A percentile compares a stretch with the other conserved stretches of the same genome.
Evolutionary conservation across 2,888 invertebrate species (phyloP).

Genomic region (Ormyrus labotus): DNA sequence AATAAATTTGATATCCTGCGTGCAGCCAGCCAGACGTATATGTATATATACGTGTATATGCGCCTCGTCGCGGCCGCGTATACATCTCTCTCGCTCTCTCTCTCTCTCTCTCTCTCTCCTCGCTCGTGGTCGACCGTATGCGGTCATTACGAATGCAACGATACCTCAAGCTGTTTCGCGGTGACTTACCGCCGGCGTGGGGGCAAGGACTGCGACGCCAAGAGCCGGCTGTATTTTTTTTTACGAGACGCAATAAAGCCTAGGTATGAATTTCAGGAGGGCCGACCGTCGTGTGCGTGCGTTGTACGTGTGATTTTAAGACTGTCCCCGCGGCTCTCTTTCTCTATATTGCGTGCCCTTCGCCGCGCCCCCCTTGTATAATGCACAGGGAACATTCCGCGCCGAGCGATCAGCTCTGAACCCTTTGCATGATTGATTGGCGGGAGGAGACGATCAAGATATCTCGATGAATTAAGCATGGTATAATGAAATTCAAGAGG

Average conservation of each 20-base stretch:
- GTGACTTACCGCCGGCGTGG: conserved; percentile 50
- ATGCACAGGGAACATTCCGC: background rate
- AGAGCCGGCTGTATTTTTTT: conserved; percentile 50
- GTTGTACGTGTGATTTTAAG: conserved; percentile 43
- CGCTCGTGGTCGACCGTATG: background rate
- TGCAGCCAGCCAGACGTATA: conserved; percentile 11
- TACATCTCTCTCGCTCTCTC: background rate
- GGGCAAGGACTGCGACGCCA: conserved; percentile 24
- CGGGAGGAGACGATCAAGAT: no score
- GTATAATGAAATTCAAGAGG: no score
- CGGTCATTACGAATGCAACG: conserved; percentile 54
- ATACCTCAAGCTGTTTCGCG: conserved; percentile 57
- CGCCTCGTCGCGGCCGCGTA: background rate
- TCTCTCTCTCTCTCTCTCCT: background rate
- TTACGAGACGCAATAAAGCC: conserved; percentile 56
- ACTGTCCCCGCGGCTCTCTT: conserved; percentile 8
- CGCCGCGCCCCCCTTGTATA: background rate
- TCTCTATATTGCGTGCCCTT: background rate
- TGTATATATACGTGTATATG: background rate
- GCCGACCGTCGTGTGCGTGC: background rate
- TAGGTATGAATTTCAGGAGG: conserved; percentile 54
- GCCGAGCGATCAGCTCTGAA: background rate
- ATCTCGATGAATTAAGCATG: no score
- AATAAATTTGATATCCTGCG: conserved; percentile 56
- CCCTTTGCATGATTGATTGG: background rate